Base-by-base conservation (phyloP, 1,140 invertebrate species). In the Heliothis subflexa region DNA sequence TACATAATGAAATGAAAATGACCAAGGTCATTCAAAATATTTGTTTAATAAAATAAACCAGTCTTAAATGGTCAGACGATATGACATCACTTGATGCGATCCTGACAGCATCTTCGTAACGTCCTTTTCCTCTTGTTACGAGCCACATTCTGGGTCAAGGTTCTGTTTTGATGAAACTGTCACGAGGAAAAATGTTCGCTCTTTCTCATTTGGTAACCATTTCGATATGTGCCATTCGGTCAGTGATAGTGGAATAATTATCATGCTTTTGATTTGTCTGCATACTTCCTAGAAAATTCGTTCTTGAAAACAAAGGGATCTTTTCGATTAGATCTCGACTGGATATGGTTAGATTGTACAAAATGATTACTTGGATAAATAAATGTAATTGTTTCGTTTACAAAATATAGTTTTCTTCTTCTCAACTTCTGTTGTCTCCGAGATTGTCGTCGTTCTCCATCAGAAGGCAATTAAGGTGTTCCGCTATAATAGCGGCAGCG, bases 81-180 rank as follows among this genome's bases (percentile, higher is more conserved):
- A 61, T 75, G 73, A 75, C 73, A 75, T 75, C 73, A 75, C 18
- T 75, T 49, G 57, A 75, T 68, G 62, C 59, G 74, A 55, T 66
- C 74, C 49, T 77, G 74, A 52, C 74, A 68, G 61, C 62, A 66
- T 77, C 61, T 64, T 21, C 45, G 55, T 50, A 21, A 81, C 71
- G 81, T 88, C 85, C 86, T 90, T 89, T 89, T 86, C 83, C 83
- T 85, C 81, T 84, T 87, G 78, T 84, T 84, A 85, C 80, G 73
- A 83, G 54, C 75, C 74, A 82, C 70, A 85, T 86, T 85, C 85
- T 83, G 84, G 85, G 88, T 91, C 89, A 90, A 89, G 88, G 89
- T 86, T 84, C 68, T 88, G 81, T 87, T 89, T 91, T 89, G 84
- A 88, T 88, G 79, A 81, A 50, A 55, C 52, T 49, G 81, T 85